These are phyloP conservation scores for Epinephelus malabaricus DNA, from an alignment of 2,797 vertebrate genomes.

Conservation along the genomic window DNA sequence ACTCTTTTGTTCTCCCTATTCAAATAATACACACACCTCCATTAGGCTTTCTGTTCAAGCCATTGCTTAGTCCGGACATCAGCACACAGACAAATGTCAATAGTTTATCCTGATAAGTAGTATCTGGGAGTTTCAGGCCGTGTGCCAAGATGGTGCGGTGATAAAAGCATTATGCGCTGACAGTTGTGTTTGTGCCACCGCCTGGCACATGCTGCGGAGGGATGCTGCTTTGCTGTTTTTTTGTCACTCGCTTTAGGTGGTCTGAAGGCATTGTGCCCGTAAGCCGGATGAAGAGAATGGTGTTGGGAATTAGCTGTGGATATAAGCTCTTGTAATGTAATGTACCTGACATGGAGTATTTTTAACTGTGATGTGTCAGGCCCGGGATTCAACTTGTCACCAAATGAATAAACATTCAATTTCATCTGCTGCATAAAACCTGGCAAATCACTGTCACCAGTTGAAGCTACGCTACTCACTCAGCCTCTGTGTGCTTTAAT, in stretches of 20 bases:
- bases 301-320: slow-evolving; percentile 75
- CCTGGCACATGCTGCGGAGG: slow-evolving; percentile 50
- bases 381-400: slow-evolving; percentile 71
- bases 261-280: slow-evolving; percentile 71
- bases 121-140: slow-evolving; percentile 78
- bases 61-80: slow-evolving; percentile 76
- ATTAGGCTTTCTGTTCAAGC: slow-evolving; percentile 24
- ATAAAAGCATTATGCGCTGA: slow-evolving; percentile 80
- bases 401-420: slow-evolving; percentile 80
- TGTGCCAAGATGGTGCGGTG: slow-evolving; percentile 75
- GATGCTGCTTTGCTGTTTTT: slow-evolving; percentile 70
- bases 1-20: slow-evolving; percentile 44
- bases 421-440: slow-evolving; percentile 63
- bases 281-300: slow-evolving; percentile 75
- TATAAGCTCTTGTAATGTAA: slow-evolving; percentile 78
- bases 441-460: slow-evolving; percentile 69
- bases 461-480: slow-evolving; percentile 66
- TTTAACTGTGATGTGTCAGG: slow-evolving; percentile 70
- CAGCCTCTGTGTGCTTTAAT: slow-evolving; percentile 70
- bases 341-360: slow-evolving; percentile 80
- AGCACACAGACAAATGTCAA: slow-evolving; percentile 76
- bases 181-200: slow-evolving; percentile 72
- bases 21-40: slow-evolving; percentile 39
- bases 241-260: slow-evolving; percentile 73
- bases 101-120: slow-evolving; percentile 81